Conservation (phyloP, 2,797 vertebrate genomes). For the Echiichthys vipera region DNA sequence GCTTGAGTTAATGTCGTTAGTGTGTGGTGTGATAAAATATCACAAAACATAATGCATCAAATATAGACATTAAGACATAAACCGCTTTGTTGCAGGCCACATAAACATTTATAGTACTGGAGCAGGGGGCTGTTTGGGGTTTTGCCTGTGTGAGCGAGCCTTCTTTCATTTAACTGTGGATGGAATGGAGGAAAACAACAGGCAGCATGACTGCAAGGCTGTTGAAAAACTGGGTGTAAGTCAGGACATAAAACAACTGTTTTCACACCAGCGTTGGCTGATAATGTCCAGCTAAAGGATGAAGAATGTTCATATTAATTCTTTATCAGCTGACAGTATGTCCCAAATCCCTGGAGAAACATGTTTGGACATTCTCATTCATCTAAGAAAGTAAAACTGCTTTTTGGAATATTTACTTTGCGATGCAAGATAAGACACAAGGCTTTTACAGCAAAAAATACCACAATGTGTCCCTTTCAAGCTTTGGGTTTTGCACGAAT, state of each 20-base stretch:
- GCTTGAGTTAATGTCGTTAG: conserved; percentile 57
- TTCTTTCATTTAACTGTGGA: conserved; percentile 46
- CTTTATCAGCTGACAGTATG: conserved; percentile 63
- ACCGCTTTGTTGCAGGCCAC: conserved; percentile 65
- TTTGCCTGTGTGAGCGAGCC: conserved; percentile 29
- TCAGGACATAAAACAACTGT: conserved; percentile 76
- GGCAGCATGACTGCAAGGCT: conserved; percentile 36
- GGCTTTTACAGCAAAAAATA: conserved; percentile 12
- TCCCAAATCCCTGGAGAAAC: conserved; percentile 45
- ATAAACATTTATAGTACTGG: conserved; percentile 73
- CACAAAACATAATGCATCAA: conserved; percentile 60
- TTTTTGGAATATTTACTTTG: conserved; percentile 62
- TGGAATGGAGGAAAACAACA: conserved; percentile 18
- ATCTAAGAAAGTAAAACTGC: conserved; percentile 51
- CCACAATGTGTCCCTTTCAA: neutral
- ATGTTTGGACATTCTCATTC: conserved; percentile 35
- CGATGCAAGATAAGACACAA: conserved; percentile 55
- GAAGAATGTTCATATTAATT: conserved; percentile 69
- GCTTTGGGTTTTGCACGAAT: neutral
- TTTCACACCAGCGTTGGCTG: conserved; percentile 67
- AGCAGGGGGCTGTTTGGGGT: conserved; percentile 52
- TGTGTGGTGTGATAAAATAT: conserved; percentile 50
- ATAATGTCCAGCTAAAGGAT: conserved; percentile 57
- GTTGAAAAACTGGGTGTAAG: conserved; percentile 58
- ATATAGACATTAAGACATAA: conserved; percentile 66